A percentile compares a stretch with the other conserved stretches of the same genome.
These are phyloP conservation scores for Triplophysa siluroides DNA, from an alignment of 2,113 vertebrate genomes.

Conservation along the genomic window DNA sequence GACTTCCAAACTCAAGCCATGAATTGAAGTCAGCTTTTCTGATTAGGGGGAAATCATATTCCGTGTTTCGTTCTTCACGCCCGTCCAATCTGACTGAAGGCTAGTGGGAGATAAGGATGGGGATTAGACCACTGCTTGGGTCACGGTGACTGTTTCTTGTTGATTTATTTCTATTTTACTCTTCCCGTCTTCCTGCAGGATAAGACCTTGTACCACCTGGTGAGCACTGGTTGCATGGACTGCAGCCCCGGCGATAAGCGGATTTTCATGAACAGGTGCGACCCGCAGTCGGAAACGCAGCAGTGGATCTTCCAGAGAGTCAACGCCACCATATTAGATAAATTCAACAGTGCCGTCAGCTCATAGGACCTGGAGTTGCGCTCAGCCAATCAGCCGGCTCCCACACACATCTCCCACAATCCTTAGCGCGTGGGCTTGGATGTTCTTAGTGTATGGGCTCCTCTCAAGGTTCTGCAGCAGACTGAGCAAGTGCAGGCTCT, in stretches of 20 bases:
- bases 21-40: conserved; percentile 41
- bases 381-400: conserved; percentile 45
- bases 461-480: conserved; percentile 30
- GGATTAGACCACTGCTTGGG: conserved; percentile 39
- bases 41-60: conserved; percentile 23
- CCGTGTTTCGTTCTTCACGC: not conserved
- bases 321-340: conserved; percentile 86
- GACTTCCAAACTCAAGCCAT: conserved; percentile 23
- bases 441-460: conserved; percentile 45
- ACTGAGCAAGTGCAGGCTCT: conserved; percentile 14
- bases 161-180: conserved; percentile 28
- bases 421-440: conserved; percentile 40
- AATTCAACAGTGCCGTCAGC: conserved; percentile 71
- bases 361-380: conserved; percentile 52
- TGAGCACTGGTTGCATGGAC: conserved; percentile 88
- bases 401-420: conserved; percentile 41
- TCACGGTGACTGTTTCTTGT: conserved; percentile 19
- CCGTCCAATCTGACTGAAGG: conserved; percentile 44
- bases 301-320: conserved; percentile 89
- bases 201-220: conserved; percentile 85
- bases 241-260: conserved; percentile 86
- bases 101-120: conserved; percentile 37
- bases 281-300: conserved; percentile 85
- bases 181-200: conserved; percentile 71
- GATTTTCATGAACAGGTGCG: conserved; percentile 91